These are phyloP conservation scores for Caenorhabditis sp. DNA, from an alignment of 2,888 invertebrate genomes.

Conservation along the genomic window DNA sequence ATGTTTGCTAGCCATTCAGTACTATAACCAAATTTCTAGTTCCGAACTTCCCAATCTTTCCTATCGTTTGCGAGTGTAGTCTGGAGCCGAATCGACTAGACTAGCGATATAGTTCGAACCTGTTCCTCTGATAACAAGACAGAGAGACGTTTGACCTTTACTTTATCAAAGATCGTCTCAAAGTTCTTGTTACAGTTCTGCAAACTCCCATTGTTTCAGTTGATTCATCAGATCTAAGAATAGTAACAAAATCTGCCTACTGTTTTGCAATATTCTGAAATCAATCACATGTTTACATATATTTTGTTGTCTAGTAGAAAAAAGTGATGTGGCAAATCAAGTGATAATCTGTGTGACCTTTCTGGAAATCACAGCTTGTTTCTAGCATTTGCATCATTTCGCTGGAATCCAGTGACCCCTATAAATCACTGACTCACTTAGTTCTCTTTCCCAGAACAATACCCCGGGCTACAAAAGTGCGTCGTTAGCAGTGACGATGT, in stretches of 20 bases:
- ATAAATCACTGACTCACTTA: constrained; percentile 32
- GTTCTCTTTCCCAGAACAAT: constrained; percentile 21
- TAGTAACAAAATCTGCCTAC: constrained; percentile 13
- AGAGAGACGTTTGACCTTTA: neutral
- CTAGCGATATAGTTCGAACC: neutral
- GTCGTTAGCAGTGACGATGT: constrained; percentile 23
- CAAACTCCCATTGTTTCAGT: constrained; percentile 4
- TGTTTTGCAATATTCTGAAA: constrained; percentile 36
- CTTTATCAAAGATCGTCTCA: constrained; percentile 7
- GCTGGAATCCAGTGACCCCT: constrained; percentile 11
- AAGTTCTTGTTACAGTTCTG: neutral
- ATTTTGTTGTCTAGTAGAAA: constrained; percentile 10
- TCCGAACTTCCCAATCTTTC: no score
- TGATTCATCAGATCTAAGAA: constrained; percentile 20
- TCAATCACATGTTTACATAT: constrained; percentile 34
- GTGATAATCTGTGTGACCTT: constrained; percentile 30
- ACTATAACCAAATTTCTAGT: no score
- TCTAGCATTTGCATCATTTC: constrained; percentile 5
- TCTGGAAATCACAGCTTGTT: constrained; percentile 38
- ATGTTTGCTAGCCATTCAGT: no score
- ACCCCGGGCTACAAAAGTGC: neutral
- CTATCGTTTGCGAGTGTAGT: no score
- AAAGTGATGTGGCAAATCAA: constrained; percentile 2
- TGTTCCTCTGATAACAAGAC: neutral
- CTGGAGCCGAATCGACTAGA: neutral